Percentiles rank a stretch among this genome's conserved stretches.
phyloP scores from a whole-genome alignment of 92 coral and sea anemone species.

The Virgularia gustaviana region DNA sequence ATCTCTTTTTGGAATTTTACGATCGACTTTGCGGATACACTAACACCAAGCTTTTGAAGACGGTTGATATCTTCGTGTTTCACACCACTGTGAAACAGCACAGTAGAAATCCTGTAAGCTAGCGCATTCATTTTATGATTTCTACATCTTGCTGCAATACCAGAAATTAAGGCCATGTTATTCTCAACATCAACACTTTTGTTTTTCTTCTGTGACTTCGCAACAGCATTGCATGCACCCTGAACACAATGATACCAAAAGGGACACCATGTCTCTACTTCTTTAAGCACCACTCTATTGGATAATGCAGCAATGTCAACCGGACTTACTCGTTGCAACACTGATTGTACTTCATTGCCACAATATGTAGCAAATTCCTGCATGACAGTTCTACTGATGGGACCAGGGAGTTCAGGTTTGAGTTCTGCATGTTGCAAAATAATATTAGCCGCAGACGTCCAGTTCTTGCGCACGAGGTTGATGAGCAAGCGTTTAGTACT shows the following conservation, averaged over 20 bases:
- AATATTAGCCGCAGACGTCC: slow-evolving; percentile 49
- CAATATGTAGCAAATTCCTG: slow-evolving; percentile 50
- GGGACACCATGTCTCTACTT: slow-evolving; percentile 44
- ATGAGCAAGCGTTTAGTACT: slow-evolving; percentile 49
- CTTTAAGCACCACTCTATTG: slow-evolving; percentile 48
- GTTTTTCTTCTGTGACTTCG: slow-evolving; percentile 2
- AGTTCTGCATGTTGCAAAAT: slow-evolving; percentile 20
- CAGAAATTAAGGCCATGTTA: slow-evolving; percentile 51
- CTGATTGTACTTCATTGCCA: slow-evolving; percentile 36
- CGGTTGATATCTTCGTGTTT: slow-evolving; percentile 45
- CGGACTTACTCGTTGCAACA: slow-evolving; percentile 34
- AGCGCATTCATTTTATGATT: slow-evolving; percentile 57
- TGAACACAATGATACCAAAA: slow-evolving; percentile 42
- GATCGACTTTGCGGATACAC: slow-evolving; percentile 45
- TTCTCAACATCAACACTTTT: slow-evolving; percentile 39
- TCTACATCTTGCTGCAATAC: slow-evolving; percentile 50
- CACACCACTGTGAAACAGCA: slow-evolving; percentile 54
- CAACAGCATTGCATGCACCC: slow-evolving; percentile 43
- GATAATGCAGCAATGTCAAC: slow-evolving; percentile 50
- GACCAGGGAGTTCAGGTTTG: slow-evolving; percentile 36
- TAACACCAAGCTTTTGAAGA: slow-evolving; percentile 50
- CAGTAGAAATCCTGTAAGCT: slow-evolving; percentile 41
- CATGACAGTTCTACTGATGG: slow-evolving; percentile 35
- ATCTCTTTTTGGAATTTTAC: slow-evolving; percentile 46
- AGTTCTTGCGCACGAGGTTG: slow-evolving; percentile 38